Percentiles rank a stretch among this genome's conserved stretches.
Evolutionary conservation across 1,140 invertebrate genomes (phyloP).

Genomic region (Lordiphosa mommai): DNA sequence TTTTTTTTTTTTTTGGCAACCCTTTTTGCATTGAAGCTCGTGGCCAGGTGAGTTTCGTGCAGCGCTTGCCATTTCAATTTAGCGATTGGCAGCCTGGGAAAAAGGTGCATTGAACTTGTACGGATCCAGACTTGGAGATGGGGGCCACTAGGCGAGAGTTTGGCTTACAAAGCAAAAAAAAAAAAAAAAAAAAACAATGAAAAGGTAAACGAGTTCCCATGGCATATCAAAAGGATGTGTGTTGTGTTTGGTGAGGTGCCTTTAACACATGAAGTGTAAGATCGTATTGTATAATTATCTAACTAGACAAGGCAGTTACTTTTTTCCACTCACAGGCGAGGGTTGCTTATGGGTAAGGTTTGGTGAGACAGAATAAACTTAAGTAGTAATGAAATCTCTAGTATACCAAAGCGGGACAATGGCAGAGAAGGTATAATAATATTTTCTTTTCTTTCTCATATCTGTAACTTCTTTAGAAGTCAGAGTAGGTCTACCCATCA

Average conservation of each 20-base stretch:
- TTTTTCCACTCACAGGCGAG: too few relatives aligned
- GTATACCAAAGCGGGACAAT: too few relatives aligned
- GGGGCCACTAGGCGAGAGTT: slow-evolving; percentile 10
- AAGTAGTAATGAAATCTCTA: too few relatives aligned
- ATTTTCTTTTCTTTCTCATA: too few relatives aligned
- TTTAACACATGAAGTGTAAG: too few relatives aligned
- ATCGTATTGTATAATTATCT: too few relatives aligned
- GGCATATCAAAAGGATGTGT: neutral
- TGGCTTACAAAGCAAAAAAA: neutral
- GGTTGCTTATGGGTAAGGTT: too few relatives aligned
- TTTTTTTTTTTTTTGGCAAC: slow-evolving; percentile 28
- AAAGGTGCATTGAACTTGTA: slow-evolving; percentile 37
- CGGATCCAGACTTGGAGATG: neutral
- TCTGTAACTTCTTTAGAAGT: too few relatives aligned
- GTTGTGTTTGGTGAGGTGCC: neutral
- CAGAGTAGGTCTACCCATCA: too few relatives aligned
- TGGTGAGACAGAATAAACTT: too few relatives aligned
- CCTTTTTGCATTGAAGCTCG: slow-evolving; percentile 33
- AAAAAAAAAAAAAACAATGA: neutral
- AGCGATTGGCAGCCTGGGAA: slow-evolving; percentile 26
- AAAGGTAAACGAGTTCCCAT: neutral
- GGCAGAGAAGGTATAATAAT: too few relatives aligned
- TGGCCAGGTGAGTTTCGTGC: slow-evolving; percentile 28
- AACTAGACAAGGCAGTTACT: too few relatives aligned
- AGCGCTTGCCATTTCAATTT: slow-evolving; percentile 47